Evolutionary conservation across 2,113 vertebrate genomes (phyloP).

Genomic region (Crotalus horridus): DNA sequence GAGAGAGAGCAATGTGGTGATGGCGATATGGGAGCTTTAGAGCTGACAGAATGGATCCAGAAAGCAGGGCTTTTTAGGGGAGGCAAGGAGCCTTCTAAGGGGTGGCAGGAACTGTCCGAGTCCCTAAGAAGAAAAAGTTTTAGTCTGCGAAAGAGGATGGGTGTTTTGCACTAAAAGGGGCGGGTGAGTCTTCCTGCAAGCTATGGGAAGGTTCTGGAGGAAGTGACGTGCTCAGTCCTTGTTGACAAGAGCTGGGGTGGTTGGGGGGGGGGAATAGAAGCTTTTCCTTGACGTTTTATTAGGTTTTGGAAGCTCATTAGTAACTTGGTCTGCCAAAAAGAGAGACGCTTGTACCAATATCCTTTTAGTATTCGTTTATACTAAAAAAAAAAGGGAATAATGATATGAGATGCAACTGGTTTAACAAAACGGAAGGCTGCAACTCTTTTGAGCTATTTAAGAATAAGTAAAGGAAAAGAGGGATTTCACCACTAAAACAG

Average conservation of each 20-base stretch:
- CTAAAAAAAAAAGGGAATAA: background rate
- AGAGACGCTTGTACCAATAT: too few species aligned
- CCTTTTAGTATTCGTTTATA: background rate
- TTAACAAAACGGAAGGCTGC: slow-evolving; percentile 24
- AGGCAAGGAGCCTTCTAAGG: background rate
- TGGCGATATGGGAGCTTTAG: too few species aligned
- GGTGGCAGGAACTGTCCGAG: background rate
- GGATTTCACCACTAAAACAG: slow-evolving; percentile 39
- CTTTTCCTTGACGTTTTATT: background rate
- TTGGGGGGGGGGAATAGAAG: background rate
- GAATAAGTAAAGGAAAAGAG: slow-evolving; percentile 46
- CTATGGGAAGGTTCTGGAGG: background rate
- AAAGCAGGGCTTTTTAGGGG: background rate
- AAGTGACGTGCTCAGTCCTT: background rate
- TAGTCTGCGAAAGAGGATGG: background rate
- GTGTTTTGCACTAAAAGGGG: slow-evolving; percentile 2
- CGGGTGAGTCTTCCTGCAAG: slow-evolving; percentile 1
- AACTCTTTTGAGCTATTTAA: slow-evolving; percentile 33
- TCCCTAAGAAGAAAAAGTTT: background rate
- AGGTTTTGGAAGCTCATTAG: background rate
- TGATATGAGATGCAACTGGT: background rate
- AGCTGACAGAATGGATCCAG: background rate
- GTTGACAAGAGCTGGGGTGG: slow-evolving; percentile 12
- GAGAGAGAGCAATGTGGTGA: background rate
- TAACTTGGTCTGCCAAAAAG: background rate